phyloP scores from a whole-genome alignment of 2,888 invertebrate genomes.

The Ecdyonurus torrentis region DNA sequence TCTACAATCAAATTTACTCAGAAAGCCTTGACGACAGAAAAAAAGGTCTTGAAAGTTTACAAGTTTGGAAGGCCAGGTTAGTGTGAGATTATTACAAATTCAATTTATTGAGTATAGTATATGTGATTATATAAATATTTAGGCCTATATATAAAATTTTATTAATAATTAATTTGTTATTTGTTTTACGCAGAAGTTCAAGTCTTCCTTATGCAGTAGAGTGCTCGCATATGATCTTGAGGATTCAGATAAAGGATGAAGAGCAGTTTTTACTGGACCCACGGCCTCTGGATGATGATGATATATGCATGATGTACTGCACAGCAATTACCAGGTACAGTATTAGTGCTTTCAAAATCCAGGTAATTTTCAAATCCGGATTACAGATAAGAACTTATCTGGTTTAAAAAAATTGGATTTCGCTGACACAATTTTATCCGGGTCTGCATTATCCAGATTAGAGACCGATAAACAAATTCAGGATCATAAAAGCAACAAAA shows the following conservation, averaged over 20 bases:
- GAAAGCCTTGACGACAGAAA: slow-evolving; percentile 11
- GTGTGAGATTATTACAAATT: not conserved
- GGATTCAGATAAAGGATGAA: slow-evolving; percentile 9
- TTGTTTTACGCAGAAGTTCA: slow-evolving; percentile 13
- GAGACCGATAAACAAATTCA: too few relatives aligned
- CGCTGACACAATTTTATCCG: too few relatives aligned
- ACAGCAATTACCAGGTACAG: slow-evolving; percentile 9
- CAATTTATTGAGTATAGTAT: slow-evolving; percentile 8
- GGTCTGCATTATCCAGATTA: too few relatives aligned
- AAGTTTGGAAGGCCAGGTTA: slow-evolving; percentile 15
- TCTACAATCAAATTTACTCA: slow-evolving; percentile 13
- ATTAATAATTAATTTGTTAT: too few relatives aligned
- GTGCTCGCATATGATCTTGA: slow-evolving; percentile 11
- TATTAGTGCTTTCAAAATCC: not conserved
- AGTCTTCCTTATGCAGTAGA: slow-evolving; percentile 10
- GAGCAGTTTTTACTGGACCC: not conserved
- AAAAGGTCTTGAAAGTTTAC: slow-evolving; percentile 13
- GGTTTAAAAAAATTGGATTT: not conserved
- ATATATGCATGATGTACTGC: slow-evolving; percentile 10
- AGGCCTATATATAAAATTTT: too few relatives aligned
- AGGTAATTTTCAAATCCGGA: too few relatives aligned
- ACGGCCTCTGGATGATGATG: slow-evolving; percentile 8
- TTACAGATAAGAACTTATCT: too few relatives aligned
- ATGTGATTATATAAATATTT: too few relatives aligned
- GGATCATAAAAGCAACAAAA: too few relatives aligned